These are phyloP conservation scores for Helicoverpa armigera DNA, from an alignment of 1,140 invertebrate genomes.

Conservation along the genomic window DNA sequence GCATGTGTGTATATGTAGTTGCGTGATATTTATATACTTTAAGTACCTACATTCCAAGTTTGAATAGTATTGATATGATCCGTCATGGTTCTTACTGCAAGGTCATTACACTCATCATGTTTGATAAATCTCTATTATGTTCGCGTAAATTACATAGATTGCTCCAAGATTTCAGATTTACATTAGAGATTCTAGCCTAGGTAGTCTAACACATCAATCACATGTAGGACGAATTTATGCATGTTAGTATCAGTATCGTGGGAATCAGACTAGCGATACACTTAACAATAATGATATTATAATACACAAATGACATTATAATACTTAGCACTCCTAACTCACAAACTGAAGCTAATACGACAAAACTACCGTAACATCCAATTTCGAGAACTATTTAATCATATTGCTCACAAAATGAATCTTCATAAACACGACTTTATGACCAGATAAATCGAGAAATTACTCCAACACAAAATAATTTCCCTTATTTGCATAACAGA, in stretches of 20 bases:
- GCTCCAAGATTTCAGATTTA: slow-evolving; percentile 22
- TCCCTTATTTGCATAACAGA: background rate
- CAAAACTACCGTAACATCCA: no score
- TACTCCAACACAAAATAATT: background rate
- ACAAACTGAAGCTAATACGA: background rate
- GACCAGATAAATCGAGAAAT: no score
- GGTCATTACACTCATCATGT: slow-evolving; percentile 49
- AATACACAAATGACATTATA: slow-evolving; percentile 14
- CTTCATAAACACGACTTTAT: no score
- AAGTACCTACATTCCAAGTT: slow-evolving; percentile 30
- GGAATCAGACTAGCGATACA: slow-evolving; percentile 9
- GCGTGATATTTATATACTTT: slow-evolving; percentile 36
- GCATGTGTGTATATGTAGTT: slow-evolving; percentile 21
- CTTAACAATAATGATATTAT: slow-evolving; percentile 27
- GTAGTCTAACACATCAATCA: slow-evolving; percentile 30
- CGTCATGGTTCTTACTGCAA: slow-evolving; percentile 47
- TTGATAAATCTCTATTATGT: slow-evolving; percentile 27
- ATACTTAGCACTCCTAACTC: background rate
- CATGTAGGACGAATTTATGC: slow-evolving; percentile 8
- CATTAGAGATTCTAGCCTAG: slow-evolving; percentile 37
- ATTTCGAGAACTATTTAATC: no score
- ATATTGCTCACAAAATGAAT: no score
- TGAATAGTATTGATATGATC: slow-evolving; percentile 48
- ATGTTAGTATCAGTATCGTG: slow-evolving; percentile 32
- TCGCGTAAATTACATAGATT: slow-evolving; percentile 43